A percentile compares a stretch with the other conserved stretches of the same genome.
phyloP scores from a whole-genome alignment of 2,113 vertebrate species.

The Cariama cristata region DNA sequence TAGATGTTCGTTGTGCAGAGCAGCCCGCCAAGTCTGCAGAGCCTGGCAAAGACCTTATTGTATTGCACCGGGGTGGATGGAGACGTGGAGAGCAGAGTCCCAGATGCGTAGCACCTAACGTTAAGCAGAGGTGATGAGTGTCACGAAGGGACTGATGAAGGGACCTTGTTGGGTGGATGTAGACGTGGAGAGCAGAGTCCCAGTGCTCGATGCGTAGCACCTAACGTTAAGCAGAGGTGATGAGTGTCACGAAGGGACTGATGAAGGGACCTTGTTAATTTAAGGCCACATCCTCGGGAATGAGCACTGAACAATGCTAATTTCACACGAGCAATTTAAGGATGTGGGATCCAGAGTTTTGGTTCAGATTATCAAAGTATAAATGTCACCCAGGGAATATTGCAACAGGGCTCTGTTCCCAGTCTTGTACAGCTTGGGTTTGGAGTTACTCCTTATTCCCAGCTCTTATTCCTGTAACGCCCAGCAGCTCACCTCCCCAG shows the following conservation, averaged over 20 bases:
- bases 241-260: fast-evolving
- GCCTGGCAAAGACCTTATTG: neutral
- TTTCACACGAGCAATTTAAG: neutral
- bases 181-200: neutral
- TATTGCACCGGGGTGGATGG: neutral
- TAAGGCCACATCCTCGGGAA: neutral
- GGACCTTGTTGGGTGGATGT: neutral
- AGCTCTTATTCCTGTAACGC: neutral
- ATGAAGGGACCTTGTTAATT: neutral
- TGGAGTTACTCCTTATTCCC: neutral
- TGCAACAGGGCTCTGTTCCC: neutral
- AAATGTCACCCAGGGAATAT: neutral
- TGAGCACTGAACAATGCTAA: neutral
- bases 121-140: neutral
- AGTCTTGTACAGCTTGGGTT: neutral
- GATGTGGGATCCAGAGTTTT: neutral
- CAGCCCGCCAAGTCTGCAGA: neutral
- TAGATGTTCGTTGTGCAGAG: neutral
- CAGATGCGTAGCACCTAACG: fast-evolving
- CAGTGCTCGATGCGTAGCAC: fast-evolving
- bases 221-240: neutral
- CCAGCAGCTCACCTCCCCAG: neutral
- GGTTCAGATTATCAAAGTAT: neutral
- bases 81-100: neutral
- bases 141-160: fast-evolving